Conservation (phyloP, 2,797 vertebrate genomes). For the Otus scops region DNA sequence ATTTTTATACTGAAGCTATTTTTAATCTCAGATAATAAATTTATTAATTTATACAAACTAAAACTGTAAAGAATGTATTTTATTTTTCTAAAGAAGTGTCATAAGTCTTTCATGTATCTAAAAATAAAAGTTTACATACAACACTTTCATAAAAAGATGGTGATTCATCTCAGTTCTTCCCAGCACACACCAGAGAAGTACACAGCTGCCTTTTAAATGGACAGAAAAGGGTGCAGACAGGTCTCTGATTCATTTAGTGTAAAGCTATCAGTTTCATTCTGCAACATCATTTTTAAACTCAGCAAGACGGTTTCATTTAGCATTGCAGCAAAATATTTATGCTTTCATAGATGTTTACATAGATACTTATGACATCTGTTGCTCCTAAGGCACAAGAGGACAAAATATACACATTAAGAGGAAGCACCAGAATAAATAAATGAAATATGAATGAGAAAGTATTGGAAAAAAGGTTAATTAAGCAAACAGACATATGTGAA, state of each 20-base stretch:
- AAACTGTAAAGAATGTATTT: not conserved
- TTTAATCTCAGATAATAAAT: not conserved
- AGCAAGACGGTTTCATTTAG: not conserved
- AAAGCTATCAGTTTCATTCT: not conserved
- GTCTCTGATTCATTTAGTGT: not conserved
- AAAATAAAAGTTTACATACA: not conserved
- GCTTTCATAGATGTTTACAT: not conserved
- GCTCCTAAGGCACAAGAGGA: not conserved
- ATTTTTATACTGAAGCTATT: not conserved
- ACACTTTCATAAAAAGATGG: not conserved
- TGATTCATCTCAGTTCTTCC: not conserved
- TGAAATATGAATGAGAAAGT: not conserved
- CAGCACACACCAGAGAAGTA: not conserved
- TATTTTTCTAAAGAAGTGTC: not conserved
- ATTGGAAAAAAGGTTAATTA: not conserved
- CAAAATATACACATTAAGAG: not conserved
- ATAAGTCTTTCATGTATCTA: not conserved
- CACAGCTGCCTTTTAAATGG: not conserved
- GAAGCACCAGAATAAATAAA: not conserved
- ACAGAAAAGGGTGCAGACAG: not conserved
- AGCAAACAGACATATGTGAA: not conserved
- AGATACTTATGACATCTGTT: not conserved
- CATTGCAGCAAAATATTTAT: not conserved
- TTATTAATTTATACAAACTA: slow-evolving; percentile 3
- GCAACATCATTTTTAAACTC: not conserved